Evolutionary conservation across 2,888 invertebrate species (phyloP).

Genomic region (Schizaphis graminum): DNA sequence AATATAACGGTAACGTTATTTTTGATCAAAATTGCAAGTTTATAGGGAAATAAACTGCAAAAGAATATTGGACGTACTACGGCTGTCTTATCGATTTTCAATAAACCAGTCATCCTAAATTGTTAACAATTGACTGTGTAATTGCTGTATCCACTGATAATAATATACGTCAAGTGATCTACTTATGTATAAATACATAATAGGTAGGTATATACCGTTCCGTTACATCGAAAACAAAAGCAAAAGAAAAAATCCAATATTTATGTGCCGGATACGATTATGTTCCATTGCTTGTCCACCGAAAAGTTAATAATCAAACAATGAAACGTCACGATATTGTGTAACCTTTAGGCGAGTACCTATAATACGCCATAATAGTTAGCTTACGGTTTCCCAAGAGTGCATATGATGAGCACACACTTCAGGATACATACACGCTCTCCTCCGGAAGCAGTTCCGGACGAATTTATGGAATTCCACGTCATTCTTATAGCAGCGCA

Average conservation of each 20-base stretch:
- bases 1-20: neutral
- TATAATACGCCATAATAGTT: neutral
- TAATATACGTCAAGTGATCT: neutral
- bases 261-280: neutral
- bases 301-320: neutral
- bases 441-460: neutral
- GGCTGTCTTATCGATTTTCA: neutral
- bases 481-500: neutral
- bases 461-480: neutral
- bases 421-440: neutral
- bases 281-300: neutral
- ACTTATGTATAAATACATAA: neutral
- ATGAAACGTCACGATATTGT: neutral
- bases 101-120: neutral
- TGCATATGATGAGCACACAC: neutral
- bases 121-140: neutral
- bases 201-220: neutral
- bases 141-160: neutral
- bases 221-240: neutral
- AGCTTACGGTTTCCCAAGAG: neutral
- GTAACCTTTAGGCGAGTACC: neutral
- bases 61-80: neutral
- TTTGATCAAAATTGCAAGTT: neutral
- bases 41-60: neutral
- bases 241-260: neutral